Conservation (phyloP, 2,797 vertebrate genomes). For the Muscicapa striata region DNA sequence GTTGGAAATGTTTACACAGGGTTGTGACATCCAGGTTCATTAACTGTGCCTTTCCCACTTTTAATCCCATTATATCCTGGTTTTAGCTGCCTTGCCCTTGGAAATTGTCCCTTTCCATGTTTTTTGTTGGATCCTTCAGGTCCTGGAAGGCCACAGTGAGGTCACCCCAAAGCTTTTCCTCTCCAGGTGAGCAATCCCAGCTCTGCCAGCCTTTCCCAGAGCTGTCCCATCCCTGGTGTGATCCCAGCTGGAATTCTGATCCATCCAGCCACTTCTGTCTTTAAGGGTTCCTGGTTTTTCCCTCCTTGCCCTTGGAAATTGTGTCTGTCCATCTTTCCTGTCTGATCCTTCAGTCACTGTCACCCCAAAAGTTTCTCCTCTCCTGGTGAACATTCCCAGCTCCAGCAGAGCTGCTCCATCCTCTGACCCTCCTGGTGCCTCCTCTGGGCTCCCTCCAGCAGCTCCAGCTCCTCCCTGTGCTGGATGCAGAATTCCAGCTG, state of each 20-base stretch:
- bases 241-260: neutral
- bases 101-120: neutral
- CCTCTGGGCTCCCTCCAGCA: neutral
- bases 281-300: neutral
- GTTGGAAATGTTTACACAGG: neutral
- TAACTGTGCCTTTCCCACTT: neutral
- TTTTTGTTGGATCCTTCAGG: neutral
- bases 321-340: neutral
- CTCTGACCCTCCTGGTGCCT: too few relatives aligned
- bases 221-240: too few relatives aligned
- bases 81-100: accelerated
- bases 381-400: neutral
- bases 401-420: neutral
- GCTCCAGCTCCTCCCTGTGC: neutral
- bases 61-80: neutral
- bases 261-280: neutral
- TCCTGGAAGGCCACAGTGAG: neutral
- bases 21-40: neutral
- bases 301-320: neutral
- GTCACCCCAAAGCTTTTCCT: too few relatives aligned
- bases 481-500: neutral
- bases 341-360: neutral
- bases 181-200: neutral
- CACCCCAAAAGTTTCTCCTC: too few relatives aligned
- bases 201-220: neutral